phyloP scores from a whole-genome alignment of 2,888 invertebrate species.

The Dendrolimus houi region DNA sequence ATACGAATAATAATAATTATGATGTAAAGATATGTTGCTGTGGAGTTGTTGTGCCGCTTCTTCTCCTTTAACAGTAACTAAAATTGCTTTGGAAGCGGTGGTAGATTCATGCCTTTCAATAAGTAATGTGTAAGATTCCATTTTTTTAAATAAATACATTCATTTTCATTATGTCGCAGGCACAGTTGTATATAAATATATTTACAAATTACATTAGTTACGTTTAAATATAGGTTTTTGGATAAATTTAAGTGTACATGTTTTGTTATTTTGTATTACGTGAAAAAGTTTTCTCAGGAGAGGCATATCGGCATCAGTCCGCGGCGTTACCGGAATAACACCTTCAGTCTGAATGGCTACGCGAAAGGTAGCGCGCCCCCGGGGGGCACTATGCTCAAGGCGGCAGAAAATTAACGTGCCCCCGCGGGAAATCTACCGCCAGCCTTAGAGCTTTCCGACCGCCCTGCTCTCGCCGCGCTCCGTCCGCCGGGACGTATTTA shows the following conservation, averaged over 20 bases:
- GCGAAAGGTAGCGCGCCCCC: slow-evolving; percentile 76
- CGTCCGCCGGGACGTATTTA: slow-evolving; percentile 65
- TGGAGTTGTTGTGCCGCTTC: too few relatives aligned
- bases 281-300: slow-evolving; percentile 58
- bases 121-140: too few relatives aligned
- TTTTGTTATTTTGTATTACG: slow-evolving; percentile 41
- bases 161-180: too few relatives aligned
- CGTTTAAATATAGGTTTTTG: too few relatives aligned
- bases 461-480: slow-evolving; percentile 42
- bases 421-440: slow-evolving; percentile 80
- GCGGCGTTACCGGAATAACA: slow-evolving; percentile 69
- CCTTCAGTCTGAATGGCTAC: slow-evolving; percentile 71
- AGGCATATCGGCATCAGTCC: slow-evolving; percentile 63
- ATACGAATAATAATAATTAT: too few relatives aligned
- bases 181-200: too few relatives aligned
- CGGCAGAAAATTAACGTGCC: slow-evolving; percentile 86
- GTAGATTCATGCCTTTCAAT: too few relatives aligned
- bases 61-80: too few relatives aligned
- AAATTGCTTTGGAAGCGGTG: too few relatives aligned
- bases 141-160: too few relatives aligned
- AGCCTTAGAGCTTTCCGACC: slow-evolving; percentile 62
- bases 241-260: slow-evolving; percentile 13
- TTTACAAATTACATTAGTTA: too few relatives aligned
- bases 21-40: too few relatives aligned
- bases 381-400: slow-evolving; percentile 84